Evolutionary conservation across 2,888 invertebrate species (phyloP), one percentile per base, ranked within the genome.

Genomic region (Cacoxenus indagator): DNA sequence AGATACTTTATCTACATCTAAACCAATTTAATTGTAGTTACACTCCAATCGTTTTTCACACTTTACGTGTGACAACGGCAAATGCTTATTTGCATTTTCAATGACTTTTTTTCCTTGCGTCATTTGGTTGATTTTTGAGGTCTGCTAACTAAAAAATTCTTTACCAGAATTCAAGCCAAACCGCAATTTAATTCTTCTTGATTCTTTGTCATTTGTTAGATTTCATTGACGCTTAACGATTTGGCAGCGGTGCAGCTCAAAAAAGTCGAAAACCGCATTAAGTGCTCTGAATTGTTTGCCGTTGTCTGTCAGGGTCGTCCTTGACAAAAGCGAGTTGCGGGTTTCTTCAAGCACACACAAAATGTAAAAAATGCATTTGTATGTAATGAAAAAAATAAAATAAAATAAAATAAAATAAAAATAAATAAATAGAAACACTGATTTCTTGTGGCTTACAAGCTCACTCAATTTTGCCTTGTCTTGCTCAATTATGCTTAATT

Each of bases 1-100:
- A 17, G 26, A 24, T 27, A 27, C 26, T 55, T 26, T 11, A 26
- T n/a, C 55, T 55, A 24, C 43, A 59, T 17, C 11, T 29, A n/a
- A n/a, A 69, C 64, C 68, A 43, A 71, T 68, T 57, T 64, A 67
- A 69, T 70, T 67, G 64, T 31, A 59, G 57, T 48, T 67, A 76
- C 83, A 81, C 82, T 81, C 81, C 74, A 82, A 82, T 77, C 71
- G 71, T 81, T 73, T 82, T 78, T 82, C 73, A 74, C 70, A 55
- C 68, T 73, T 69, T 67, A 71, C 71, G 9, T 54, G 51, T 19
- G 17, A 48, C 48, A 48, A 8, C 0, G 48, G n/a, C 31, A 31
- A 31, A 19, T 29, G 59, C 31, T 9, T 17, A 31, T 59, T 31
- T 59, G 59, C 27, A 55, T 55, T 55, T 55, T 19, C 8, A 51